phyloP scores from a whole-genome alignment of 2,797 vertebrate species.

The Triplophysa yarkandensis region DNA sequence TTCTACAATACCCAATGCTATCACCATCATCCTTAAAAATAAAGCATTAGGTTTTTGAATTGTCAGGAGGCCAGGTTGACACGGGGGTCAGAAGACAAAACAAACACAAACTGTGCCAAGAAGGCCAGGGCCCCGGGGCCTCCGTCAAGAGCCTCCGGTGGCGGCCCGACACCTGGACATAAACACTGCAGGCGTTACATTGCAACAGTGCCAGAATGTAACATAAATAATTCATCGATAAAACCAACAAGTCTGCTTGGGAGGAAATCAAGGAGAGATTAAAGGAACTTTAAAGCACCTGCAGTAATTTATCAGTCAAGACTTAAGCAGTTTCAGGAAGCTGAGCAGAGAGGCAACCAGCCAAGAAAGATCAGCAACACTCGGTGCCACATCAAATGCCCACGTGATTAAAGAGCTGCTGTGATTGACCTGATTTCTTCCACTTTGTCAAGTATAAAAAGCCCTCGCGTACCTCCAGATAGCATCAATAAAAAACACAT shows the following conservation, averaged over 20 bases:
- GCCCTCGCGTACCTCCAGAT: neutral
- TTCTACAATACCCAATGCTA: constrained; percentile 19
- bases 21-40: constrained; percentile 17
- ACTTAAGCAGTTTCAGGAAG: constrained; percentile 22
- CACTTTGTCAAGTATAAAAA: neutral
- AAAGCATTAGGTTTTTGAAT: neutral
- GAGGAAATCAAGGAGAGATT: neutral
- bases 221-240: neutral
- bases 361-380: constrained; percentile 8
- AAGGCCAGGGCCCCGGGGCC: neutral
- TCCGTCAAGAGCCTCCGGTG: neutral
- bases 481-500: constrained; percentile 37
- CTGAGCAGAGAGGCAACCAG: neutral
- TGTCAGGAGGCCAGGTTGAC: constrained; percentile 18
- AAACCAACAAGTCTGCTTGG: neutral
- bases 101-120: neutral
- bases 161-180: neutral
- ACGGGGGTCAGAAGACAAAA: constrained; percentile 26
- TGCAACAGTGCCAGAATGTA: neutral
- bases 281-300: constrained; percentile 14
- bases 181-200: constrained; percentile 4
- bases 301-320: constrained; percentile 10
- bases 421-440: neutral
- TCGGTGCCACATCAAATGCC: neutral
- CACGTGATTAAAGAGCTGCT: neutral